A percentile compares a stretch with the other conserved stretches of the same genome.
These are phyloP conservation scores for Campoletis sonorensis DNA, from an alignment of 1,140 invertebrate genomes.

Conservation along the genomic window DNA sequence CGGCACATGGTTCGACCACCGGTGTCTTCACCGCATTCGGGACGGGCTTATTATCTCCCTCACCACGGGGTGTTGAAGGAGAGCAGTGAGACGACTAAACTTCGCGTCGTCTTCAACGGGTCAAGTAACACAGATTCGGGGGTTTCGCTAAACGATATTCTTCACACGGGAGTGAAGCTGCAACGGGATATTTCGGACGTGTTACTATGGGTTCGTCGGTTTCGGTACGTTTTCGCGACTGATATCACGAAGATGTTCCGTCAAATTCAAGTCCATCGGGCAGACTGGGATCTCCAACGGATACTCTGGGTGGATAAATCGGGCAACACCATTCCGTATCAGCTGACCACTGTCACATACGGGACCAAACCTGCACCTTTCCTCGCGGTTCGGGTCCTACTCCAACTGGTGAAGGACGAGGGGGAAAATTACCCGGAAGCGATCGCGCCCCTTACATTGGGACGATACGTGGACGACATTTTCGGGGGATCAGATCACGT, in stretches of 20 bases:
- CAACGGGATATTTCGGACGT: constrained; percentile 47
- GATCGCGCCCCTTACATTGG: background rate
- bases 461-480: constrained; percentile 39
- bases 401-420: constrained; percentile 51
- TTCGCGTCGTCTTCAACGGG: constrained; percentile 49
- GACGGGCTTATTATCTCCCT: constrained; percentile 33
- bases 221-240: constrained; percentile 54
- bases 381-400: constrained; percentile 55
- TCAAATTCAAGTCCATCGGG: constrained; percentile 54
- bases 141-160: constrained; percentile 46
- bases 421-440: constrained; percentile 8
- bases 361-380: constrained; percentile 61
- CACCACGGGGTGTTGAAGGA: background rate
- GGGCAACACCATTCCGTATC: constrained; percentile 5
- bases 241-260: constrained; percentile 67
- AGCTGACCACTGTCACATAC: constrained; percentile 63
- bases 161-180: constrained; percentile 42
- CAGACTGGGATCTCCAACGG: constrained; percentile 55
- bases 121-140: constrained; percentile 13
- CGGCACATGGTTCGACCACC: constrained; percentile 48
- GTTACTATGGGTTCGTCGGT: constrained; percentile 42
- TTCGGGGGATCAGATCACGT: constrained; percentile 24
- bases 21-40: background rate
- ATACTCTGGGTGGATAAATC: constrained; percentile 55
- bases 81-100: constrained; percentile 26